A percentile compares a stretch with the other conserved stretches of the same genome.
These are phyloP conservation scores for Pangasianodon hypophthalmus DNA, from an alignment of 2,113 vertebrate species.

Conservation along the genomic window DNA sequence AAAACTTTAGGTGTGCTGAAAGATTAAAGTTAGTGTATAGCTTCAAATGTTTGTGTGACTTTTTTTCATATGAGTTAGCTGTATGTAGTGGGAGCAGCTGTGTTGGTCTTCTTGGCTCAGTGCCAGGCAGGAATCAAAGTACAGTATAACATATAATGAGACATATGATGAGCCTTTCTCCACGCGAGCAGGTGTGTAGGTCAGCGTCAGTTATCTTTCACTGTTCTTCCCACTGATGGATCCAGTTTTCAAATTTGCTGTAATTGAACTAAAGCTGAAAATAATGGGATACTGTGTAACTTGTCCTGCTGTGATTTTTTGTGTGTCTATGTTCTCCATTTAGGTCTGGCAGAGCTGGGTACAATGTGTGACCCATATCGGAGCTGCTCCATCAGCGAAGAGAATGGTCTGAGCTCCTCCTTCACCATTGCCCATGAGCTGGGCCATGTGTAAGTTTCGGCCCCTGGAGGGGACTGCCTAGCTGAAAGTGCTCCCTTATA, in stretches of 20 bases:
- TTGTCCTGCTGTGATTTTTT: constrained; percentile 13
- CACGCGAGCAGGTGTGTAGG: constrained; percentile 8
- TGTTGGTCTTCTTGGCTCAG: constrained; percentile 15
- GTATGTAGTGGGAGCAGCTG: constrained; percentile 13
- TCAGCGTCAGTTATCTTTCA: background rate
- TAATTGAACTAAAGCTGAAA: constrained; percentile 19
- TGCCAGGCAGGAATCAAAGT: constrained; percentile 24
- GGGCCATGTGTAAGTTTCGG: constrained; percentile 92
- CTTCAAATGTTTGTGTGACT: background rate
- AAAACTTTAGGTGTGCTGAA: background rate
- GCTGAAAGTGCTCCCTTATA: constrained; percentile 23
- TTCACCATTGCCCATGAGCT: constrained; percentile 97
- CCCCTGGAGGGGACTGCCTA: constrained; percentile 17
- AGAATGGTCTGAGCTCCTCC: constrained; percentile 93
- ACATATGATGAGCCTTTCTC: constrained; percentile 14
- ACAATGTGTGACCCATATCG: constrained; percentile 92
- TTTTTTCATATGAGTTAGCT: background rate
- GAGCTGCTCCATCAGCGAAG: constrained; percentile 97
- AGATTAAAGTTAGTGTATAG: background rate
- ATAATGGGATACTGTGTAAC: background rate
- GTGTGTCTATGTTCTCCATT: constrained; percentile 11
- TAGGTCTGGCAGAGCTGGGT: constrained; percentile 93
- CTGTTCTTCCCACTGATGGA: background rate
- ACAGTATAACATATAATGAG: constrained; percentile 16
- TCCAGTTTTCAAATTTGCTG: background rate